These are phyloP conservation scores for Xenopus petersii DNA, from an alignment of 2,797 vertebrate genomes.

Conservation along the genomic window DNA sequence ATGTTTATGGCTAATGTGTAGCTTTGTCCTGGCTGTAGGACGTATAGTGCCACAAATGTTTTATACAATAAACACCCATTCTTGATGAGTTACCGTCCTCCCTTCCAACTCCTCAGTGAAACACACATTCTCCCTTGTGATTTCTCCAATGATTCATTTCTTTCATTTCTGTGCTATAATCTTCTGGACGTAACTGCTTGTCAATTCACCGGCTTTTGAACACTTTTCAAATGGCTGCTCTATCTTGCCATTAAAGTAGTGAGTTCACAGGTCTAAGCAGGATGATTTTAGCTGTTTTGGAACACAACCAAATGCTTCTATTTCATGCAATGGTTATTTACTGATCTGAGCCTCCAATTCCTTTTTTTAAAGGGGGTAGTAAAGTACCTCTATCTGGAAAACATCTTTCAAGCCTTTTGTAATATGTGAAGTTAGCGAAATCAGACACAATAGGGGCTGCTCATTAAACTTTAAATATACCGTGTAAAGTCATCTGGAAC, in stretches of 20 bases:
- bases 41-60: neutral
- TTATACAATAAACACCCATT: neutral
- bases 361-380: neutral
- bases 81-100: neutral
- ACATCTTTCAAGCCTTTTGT: neutral
- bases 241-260: conserved; percentile 13
- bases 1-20: neutral
- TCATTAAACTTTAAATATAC: conserved; percentile 9
- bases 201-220: conserved; percentile 17
- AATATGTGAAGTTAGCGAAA: conserved; percentile 6
- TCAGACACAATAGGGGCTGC: neutral
- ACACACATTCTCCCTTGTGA: conserved; percentile 14
- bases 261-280: conserved; percentile 10
- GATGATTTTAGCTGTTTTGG: conserved; percentile 5
- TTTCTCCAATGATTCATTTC: conserved; percentile 36
- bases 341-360: neutral
- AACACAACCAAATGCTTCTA: conserved; percentile 1
- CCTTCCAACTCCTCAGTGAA: conserved; percentile 8
- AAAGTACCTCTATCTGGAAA: conserved; percentile 4
- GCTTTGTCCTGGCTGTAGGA: neutral
- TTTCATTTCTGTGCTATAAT: conserved; percentile 23
- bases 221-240: conserved; percentile 18
- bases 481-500: neutral
- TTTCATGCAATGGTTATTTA: conserved; percentile 5
- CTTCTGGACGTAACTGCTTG: conserved; percentile 19